phyloP scores from a whole-genome alignment of 2,797 vertebrate genomes.

The Muscicapa comitata region DNA sequence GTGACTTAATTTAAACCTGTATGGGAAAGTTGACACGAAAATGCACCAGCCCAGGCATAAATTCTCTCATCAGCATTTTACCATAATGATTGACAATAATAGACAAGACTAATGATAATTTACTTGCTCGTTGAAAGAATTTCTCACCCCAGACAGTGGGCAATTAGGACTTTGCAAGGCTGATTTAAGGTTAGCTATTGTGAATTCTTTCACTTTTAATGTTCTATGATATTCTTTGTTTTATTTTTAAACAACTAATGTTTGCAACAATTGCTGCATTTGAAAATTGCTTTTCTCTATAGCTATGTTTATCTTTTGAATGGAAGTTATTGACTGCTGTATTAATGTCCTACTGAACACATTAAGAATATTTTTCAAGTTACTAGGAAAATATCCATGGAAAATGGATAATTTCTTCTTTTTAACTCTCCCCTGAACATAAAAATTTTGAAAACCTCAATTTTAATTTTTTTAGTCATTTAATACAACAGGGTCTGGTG shows the following conservation, averaged over 20 bases:
- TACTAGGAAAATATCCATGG: not conserved
- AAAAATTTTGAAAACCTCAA: not conserved
- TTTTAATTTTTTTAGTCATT: not conserved
- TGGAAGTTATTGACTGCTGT: not conserved
- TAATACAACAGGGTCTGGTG: not conserved
- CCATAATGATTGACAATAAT: not conserved
- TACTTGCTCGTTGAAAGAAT: not conserved
- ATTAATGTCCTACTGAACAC: not conserved
- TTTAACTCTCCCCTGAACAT: not conserved
- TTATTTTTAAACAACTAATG: not conserved
- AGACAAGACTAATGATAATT: constrained; percentile 30
- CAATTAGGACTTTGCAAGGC: constrained; percentile 23
- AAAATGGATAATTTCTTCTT: not conserved
- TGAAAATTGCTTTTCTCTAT: not conserved
- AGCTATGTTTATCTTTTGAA: not conserved
- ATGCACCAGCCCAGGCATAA: not conserved
- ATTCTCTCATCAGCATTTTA: constrained; percentile 1
- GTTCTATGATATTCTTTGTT: not conserved
- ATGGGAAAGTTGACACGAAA: not conserved
- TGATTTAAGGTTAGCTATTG: not conserved
- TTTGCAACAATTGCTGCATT: not conserved
- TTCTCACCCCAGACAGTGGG: not conserved
- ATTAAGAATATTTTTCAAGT: not conserved
- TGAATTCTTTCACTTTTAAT: not conserved
- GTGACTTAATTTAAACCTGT: not conserved